Base-by-base conservation (phyloP, 2,888 invertebrate species). In the Agonum fuliginosum region DNA sequence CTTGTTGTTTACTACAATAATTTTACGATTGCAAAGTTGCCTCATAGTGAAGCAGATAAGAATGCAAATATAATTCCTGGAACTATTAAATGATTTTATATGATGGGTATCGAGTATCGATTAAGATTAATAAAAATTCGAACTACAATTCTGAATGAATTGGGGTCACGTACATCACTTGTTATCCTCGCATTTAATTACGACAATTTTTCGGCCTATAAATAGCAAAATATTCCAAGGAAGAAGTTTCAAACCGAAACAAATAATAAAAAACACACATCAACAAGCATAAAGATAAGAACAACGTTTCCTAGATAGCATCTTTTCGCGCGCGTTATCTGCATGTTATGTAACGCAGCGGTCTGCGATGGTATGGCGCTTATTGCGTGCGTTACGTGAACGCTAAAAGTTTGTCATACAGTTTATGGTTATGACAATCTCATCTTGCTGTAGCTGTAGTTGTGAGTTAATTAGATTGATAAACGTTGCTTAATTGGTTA, bases 241-340 rank as follows among this genome's bases (percentile, higher is more conserved):
- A 70, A 46, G 41, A 46, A 14, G 10, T 20, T 70, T 46, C 17
- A 62, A 27, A 70, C 20, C 43, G 41, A 46, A 69, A 69, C 41
- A 62, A 62, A 62, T 62, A 62, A 62, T 30, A 62, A 62, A 43
- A 14, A 54, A 54, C 20, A 54, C 10, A 14, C 27, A 46, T 70
- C 14, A 24, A 43, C 14, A 43, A 24, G 41, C 14, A 24, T 70
- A 43, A 70, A 70, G 69, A 70, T 70, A 70, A 70, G 14, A 43
- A 5, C 8, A 20, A 20, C 37, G 34, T 67, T 62, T 54, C 62
- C 62, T 30, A 62, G 65, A 65, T 65, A 65, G 67, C 20, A 67
- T 67, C 67, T 67, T 65, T 65, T 67, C 67, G 67, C 67, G 67
- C 41, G 37, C 22, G 37, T 67, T 67, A 67, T 67, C 67, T 37